These are phyloP conservation scores for Dipus sagitta DNA, from an alignment of 2,797 vertebrate species.

Conservation along the genomic window DNA sequence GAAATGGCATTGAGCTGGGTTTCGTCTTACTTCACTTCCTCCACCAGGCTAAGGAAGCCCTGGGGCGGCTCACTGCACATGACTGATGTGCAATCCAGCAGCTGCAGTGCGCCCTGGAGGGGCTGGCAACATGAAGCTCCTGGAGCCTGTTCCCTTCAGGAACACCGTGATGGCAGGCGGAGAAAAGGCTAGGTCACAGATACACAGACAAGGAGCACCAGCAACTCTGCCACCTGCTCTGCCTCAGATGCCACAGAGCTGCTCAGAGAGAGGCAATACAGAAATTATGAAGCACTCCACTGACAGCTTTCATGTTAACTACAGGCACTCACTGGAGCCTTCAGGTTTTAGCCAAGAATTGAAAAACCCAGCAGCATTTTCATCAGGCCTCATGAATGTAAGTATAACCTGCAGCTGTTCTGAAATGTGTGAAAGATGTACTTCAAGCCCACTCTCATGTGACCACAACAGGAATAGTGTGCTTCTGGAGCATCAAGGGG, in stretches of 20 bases:
- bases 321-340: rapidly evolving
- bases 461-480: rapidly evolving
- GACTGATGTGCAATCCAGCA: rapidly evolving
- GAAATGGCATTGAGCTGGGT: not conserved
- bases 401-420: rapidly evolving
- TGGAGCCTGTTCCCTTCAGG: not conserved
- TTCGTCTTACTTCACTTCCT: not conserved
- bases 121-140: rapidly evolving
- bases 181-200: not conserved
- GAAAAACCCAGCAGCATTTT: not conserved
- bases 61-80: rapidly evolving
- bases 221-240: not conserved
- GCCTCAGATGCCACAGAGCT: not conserved
- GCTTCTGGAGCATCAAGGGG: not conserved
- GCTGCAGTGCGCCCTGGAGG: rapidly evolving
- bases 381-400: rapidly evolving
- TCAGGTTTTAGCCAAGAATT: not conserved
- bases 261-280: not conserved
- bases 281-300: rapidly evolving
- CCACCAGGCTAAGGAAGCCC: not conserved
- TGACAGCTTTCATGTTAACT: rapidly evolving
- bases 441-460: rapidly evolving
- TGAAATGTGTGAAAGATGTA: not conserved
- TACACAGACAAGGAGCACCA: not conserved
- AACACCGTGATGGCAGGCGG: rapidly evolving